These are phyloP conservation scores for Torymus aiolomorphi DNA, from an alignment of 2,888 invertebrate genomes.

Conservation along the genomic window DNA sequence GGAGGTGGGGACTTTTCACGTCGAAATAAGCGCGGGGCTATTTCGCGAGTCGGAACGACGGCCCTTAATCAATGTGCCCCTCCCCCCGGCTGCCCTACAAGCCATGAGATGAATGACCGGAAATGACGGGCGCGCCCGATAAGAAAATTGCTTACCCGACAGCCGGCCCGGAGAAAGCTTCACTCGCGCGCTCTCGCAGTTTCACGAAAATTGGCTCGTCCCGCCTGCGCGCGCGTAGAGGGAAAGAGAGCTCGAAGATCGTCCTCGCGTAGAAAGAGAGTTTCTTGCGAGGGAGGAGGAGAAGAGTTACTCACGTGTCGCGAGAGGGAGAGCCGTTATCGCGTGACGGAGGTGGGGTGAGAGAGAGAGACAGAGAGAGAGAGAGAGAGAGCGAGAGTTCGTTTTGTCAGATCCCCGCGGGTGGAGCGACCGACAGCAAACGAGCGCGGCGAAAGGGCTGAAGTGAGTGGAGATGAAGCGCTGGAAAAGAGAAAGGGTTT, in stretches of 20 bases:
- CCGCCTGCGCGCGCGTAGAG: slow-evolving; percentile 9
- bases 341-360: background rate
- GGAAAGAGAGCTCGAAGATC: too few species aligned
- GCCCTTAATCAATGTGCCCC: slow-evolving; percentile 52
- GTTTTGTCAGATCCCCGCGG: slow-evolving; percentile 18
- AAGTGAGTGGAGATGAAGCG: background rate
- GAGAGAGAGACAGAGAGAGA: background rate
- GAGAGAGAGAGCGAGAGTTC: background rate
- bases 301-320: background rate
- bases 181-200: slow-evolving; percentile 24
- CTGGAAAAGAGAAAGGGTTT: background rate
- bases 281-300: too few species aligned
- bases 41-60: slow-evolving; percentile 70
- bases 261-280: too few species aligned
- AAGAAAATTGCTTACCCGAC: slow-evolving; percentile 72
- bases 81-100: slow-evolving; percentile 14
- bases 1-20: slow-evolving; percentile 51
- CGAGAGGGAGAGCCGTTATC: slow-evolving; percentile 22
- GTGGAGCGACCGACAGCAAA: slow-evolving; percentile 3
- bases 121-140: slow-evolving; percentile 72
- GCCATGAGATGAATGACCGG: slow-evolving; percentile 73
- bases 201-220: slow-evolving; percentile 63
- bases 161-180: slow-evolving; percentile 3
- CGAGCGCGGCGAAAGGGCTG: background rate
- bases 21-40: slow-evolving; percentile 58